Evolutionary conservation across 2,888 invertebrate genomes (phyloP), one percentile per base, ranked within the genome.

Genomic region (Heliconius cydno): DNA sequence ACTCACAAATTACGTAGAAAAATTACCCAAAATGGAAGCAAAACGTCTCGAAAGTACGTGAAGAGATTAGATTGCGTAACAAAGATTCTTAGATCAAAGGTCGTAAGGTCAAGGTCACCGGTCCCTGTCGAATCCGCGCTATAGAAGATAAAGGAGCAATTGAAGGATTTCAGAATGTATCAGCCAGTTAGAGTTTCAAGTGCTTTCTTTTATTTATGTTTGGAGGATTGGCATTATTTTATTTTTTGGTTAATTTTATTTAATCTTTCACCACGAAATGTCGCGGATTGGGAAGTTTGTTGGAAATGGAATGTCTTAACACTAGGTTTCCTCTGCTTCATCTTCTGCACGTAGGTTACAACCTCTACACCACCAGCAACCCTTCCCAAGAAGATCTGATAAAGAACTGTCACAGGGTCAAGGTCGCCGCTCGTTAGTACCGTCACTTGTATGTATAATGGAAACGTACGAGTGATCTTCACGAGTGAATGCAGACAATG

Each of bases 351-450:
- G 9, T 22, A 3, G 57, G 57, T 22, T 22, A 65, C 65, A 30
- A 57, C 19, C 9, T 57, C 10, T 10, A 22, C 22, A 57, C 9
- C 30, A 72, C 1, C 22, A 73, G 34, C 34, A 34, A n/a, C 57
- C n/a, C 60, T 15, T n/a, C 30, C 15, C 34, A 15, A 13, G 19
- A 22, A 60, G 34, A 60, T 77, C 60, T 78, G 75, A 80, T 78
- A 63, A 76, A 75, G 72, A 70, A 82, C 83, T 83, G 84, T 82
- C 81, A 70, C 66, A 82, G 77, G 83, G 83, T n/a, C 84, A 84
- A 84, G 85, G 85, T 84, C n/a, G 57, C 66, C 60, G 57, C 68
- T 67, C 80, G 76, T 65, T 60, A 74, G 41, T 65, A 38, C 34
- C 57, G 57, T 72, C 71, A 57, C 52, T 28, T 52, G 72, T 52